Evolutionary conservation across 2,888 invertebrate species (phyloP).

Genomic region (Eumerus sabulonum): DNA sequence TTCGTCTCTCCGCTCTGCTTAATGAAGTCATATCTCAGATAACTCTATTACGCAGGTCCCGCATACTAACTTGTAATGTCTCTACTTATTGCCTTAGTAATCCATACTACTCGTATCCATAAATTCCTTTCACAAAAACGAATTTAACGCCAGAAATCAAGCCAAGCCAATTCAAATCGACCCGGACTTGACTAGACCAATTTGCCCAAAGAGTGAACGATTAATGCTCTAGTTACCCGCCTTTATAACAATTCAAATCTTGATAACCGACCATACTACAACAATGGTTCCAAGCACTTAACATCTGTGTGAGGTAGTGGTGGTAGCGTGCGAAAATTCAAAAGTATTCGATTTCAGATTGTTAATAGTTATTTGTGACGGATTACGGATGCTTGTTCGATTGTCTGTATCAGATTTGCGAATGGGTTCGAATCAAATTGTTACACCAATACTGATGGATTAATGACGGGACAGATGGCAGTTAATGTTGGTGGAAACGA

Average conservation of each 20-base stretch:
- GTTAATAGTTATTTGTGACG: slow-evolving; percentile 23
- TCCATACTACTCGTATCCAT: slow-evolving; percentile 2
- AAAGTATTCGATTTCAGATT: slow-evolving; percentile 47
- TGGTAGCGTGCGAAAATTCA: slow-evolving; percentile 60
- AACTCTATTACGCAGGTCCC: no score
- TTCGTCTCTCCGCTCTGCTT: no score
- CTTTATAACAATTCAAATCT: slow-evolving; percentile 42
- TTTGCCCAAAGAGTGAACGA: slow-evolving; percentile 14
- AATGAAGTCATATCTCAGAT: no score
- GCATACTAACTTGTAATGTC: no score
- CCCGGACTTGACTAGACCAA: slow-evolving; percentile 45
- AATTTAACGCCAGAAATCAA: no score
- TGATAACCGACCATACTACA: slow-evolving; percentile 32
- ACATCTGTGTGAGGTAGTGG: slow-evolving; percentile 23
- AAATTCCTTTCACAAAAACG: slow-evolving; percentile 54
- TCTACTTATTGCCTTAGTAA: no score
- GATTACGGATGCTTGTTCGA: slow-evolving; percentile 31
- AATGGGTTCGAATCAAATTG: slow-evolving; percentile 26
- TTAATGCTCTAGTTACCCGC: slow-evolving; percentile 46
- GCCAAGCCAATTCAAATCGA: slow-evolving; percentile 7
- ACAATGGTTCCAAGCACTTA: slow-evolving; percentile 15
- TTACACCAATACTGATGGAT: slow-evolving; percentile 13
- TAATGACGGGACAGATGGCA: slow-evolving; percentile 21
- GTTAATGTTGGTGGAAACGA: slow-evolving; percentile 25
- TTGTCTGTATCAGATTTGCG: slow-evolving; percentile 1